Base-by-base conservation (phyloP, 1,140 invertebrate genomes). In the Babylonia areolata region DNA sequence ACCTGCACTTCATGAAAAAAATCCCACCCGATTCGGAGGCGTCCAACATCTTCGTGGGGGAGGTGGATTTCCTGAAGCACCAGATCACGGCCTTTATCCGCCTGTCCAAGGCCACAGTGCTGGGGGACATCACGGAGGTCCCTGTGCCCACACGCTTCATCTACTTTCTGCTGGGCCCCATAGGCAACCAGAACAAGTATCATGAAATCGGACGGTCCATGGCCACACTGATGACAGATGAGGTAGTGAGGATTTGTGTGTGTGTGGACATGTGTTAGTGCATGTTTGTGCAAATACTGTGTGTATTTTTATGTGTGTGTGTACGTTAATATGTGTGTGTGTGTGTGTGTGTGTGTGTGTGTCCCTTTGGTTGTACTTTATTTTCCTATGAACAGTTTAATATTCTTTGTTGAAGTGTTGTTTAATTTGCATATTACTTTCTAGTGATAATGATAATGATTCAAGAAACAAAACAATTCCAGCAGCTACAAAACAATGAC, bases 1-100 rank as follows among this genome's bases (percentile, higher is more conserved):
- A 94, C 78, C 86, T 93, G 39, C 91, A 92, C 69, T 94, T 94
- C 85, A 91, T 94, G 91, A 93, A 93, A 90, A 99, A 99, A 95
- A 98, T 99, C 92, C 99, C 98, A n/a, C 96, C 96, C 0, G 98
- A 98, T 35, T 97, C 98, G 0, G 99, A 99, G 95, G 98, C 98
- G 2, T 98, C 98, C 12, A 99, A 99, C 94, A 99, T 99, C 90
- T 95, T 99, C 15, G 98, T 99, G 1, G 99, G 99, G 15, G 98
- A 99, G 95, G 97, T 99, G 5, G 98, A 99, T 93, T 99, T 99
- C 94, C 95, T 99, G 40, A 97, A 98, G 86, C 97, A 98, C 93
- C 97, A 97, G 5, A 94, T 99, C 78, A 88, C 91, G 28, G 98
- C 97, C 23, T 99, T 99, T 94, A 97, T 99, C 81, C 96, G 99